phyloP scores from a whole-genome alignment of 1,140 invertebrate genomes.

The Zaprionus inermis region DNA sequence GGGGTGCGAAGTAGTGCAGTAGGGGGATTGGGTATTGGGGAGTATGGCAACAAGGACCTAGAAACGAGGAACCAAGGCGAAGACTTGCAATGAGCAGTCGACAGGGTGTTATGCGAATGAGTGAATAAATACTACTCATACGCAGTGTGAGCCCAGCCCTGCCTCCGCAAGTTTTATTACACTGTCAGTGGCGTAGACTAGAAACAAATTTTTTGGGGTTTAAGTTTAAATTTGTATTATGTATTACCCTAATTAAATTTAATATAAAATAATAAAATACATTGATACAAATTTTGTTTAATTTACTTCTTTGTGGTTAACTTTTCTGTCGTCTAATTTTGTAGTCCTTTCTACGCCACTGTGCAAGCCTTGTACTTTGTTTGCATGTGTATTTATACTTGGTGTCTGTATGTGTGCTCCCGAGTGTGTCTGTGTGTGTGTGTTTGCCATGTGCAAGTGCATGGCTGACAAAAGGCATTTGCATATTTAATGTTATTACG shows the following conservation, averaged over 20 bases:
- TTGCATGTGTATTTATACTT: not conserved
- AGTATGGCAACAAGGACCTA: not conserved
- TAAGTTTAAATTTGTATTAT: not conserved
- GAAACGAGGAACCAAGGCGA: not conserved
- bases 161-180: not conserved
- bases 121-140: slow-evolving; percentile 32
- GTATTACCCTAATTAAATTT: too few relatives aligned
- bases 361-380: not conserved
- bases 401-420: not conserved
- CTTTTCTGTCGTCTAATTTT: not conserved
- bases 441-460: slow-evolving; percentile 74
- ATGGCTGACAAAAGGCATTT: slow-evolving; percentile 82
- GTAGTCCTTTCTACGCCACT: not conserved
- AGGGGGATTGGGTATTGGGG: not conserved
- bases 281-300: not conserved
- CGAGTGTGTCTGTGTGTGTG: slow-evolving; percentile 7
- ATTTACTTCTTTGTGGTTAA: not conserved
- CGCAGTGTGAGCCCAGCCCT: not conserved
- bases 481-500: slow-evolving; percentile 83
- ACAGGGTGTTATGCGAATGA: slow-evolving; percentile 47
- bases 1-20: not conserved
- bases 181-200: not conserved
- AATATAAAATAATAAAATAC: too few relatives aligned
- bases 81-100: slow-evolving; percentile 30
- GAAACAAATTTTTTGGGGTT: too few relatives aligned